These are phyloP conservation scores for Ceraclea dissimilis DNA, from an alignment of 2,888 invertebrate genomes.

Conservation along the genomic window DNA sequence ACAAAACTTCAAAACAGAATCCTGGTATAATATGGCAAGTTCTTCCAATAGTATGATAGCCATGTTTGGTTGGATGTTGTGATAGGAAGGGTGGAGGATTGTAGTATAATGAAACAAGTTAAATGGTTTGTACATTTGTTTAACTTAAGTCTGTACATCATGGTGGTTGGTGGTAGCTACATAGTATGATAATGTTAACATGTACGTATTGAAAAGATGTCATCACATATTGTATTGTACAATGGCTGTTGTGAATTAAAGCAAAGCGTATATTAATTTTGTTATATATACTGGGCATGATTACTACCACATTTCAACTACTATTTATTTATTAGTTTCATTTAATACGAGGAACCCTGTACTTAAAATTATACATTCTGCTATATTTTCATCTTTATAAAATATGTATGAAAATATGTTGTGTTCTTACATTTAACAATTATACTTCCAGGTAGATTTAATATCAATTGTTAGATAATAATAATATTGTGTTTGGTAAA, in stretches of 20 bases:
- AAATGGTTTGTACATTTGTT: conserved; percentile 26
- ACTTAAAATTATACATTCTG: conserved; percentile 1
- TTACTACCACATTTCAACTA: neutral
- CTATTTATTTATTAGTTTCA: neutral
- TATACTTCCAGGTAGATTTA: conserved; percentile 3
- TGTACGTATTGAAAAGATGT: neutral
- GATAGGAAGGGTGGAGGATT: no score
- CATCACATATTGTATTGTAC: conserved; percentile 4
- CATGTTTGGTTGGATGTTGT: no score
- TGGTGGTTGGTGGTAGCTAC: conserved; percentile 16
- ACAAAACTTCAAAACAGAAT: no score
- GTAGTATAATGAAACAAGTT: no score
- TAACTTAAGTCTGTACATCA: conserved; percentile 24
- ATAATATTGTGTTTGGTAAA: conserved; percentile 14
- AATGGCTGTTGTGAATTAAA: conserved; percentile 18
- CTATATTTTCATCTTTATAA: conserved; percentile 1
- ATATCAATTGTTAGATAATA: neutral
- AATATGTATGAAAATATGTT: conserved; percentile 13
- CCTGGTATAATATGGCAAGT: no score
- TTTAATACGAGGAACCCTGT: conserved; percentile 14
- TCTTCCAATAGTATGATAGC: no score
- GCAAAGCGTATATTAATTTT: neutral
- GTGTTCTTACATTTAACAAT: conserved; percentile 10
- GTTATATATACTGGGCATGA: neutral
- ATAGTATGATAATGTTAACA: neutral